phyloP scores from a whole-genome alignment of 2,888 invertebrate species.

The Parascotia fuliginaria region DNA sequence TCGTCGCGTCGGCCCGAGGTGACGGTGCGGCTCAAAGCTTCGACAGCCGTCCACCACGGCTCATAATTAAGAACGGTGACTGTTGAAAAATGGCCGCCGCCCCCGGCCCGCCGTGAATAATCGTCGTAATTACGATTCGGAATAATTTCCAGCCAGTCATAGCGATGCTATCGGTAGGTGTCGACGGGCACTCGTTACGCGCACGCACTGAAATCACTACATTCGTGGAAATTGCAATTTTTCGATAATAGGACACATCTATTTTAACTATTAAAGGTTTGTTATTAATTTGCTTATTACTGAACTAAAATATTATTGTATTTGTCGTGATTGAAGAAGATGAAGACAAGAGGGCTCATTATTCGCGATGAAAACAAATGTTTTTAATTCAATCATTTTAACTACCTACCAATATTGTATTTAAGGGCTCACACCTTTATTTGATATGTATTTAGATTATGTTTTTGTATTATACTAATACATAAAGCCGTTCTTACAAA shows the following conservation, averaged over 20 bases:
- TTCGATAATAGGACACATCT: slow-evolving; percentile 50
- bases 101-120: slow-evolving; percentile 86
- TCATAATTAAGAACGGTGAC: slow-evolving; percentile 86
- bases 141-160: slow-evolving; percentile 86
- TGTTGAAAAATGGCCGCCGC: slow-evolving; percentile 86
- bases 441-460: no score
- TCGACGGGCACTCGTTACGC: slow-evolving; percentile 84
- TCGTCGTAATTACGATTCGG: slow-evolving; percentile 86
- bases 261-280: slow-evolving; percentile 29
- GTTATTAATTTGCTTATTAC: slow-evolving; percentile 14
- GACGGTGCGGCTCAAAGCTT: slow-evolving; percentile 85
- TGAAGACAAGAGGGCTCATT: no score
- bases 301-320: not conserved
- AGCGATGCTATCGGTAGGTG: slow-evolving; percentile 85
- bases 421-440: no score
- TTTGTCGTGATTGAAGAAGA: no score
- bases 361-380: no score
- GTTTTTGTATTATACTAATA: no score
- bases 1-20: slow-evolving; percentile 72
- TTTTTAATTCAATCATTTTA: no score
- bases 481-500: no score
- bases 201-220: slow-evolving; percentile 70
- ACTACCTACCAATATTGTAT: no score
- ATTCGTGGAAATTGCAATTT: slow-evolving; percentile 73
- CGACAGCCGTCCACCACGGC: slow-evolving; percentile 84